These are phyloP conservation scores for Leptobrachium leishanense DNA, from an alignment of 2,113 vertebrate species.

Conservation along the genomic window DNA sequence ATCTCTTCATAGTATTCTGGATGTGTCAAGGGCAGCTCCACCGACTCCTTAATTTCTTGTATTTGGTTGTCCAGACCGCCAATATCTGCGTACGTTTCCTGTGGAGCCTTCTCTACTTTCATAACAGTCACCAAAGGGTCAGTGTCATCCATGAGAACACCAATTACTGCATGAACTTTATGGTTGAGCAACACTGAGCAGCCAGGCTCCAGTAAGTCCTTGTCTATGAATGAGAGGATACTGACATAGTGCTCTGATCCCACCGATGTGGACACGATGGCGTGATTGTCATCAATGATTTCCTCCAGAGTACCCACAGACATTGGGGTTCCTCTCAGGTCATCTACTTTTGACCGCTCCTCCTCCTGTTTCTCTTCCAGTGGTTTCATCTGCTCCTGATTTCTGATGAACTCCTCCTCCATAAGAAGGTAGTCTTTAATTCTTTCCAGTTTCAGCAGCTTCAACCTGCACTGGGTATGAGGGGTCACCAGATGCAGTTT, in stretches of 20 bases:
- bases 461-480: conserved; percentile 95
- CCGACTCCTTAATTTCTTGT: conserved; percentile 98
- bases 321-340: conserved; percentile 94
- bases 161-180: conserved; percentile 97
- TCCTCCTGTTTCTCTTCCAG: conserved; percentile 99
- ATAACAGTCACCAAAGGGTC: conserved; percentile 96
- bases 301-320: conserved; percentile 96
- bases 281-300: conserved; percentile 98
- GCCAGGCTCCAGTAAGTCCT: conserved; percentile 93
- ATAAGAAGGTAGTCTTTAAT: conserved; percentile 98
- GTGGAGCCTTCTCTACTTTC: conserved; percentile 98
- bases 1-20: conserved; percentile 98
- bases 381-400: conserved; percentile 98
- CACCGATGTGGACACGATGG: conserved; percentile 95
- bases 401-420: conserved; percentile 98
- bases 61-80: conserved; percentile 96
- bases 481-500: conserved; percentile 95
- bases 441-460: conserved; percentile 90
- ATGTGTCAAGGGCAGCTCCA: conserved; percentile 96
- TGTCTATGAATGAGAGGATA: conserved; percentile 97
- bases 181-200: conserved; percentile 97
- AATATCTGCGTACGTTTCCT: conserved; percentile 95
- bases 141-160: conserved; percentile 96
- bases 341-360: conserved; percentile 96
- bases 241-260: conserved; percentile 97